A percentile compares a stretch with the other conserved stretches of the same genome.
Conservation (phyloP, 2,797 vertebrate genomes). For the Spinibarbus caldwelli region DNA sequence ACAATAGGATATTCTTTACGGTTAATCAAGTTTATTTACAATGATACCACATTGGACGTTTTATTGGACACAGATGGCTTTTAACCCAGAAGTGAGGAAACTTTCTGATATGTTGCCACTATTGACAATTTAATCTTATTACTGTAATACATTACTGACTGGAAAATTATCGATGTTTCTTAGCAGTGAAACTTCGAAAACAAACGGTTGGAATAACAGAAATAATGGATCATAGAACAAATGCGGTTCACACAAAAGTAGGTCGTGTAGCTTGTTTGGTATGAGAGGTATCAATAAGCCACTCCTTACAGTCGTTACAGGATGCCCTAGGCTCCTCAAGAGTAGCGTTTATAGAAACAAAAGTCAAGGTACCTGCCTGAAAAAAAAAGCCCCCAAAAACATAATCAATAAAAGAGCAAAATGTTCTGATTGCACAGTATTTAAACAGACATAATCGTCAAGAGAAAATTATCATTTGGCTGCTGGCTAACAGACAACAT, state of each 20-base stretch:
- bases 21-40: conserved; percentile 17
- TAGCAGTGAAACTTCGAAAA: not conserved
- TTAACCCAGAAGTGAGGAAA: not conserved
- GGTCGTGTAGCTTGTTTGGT: conserved; percentile 12
- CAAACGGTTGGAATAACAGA: not conserved
- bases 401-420: not conserved
- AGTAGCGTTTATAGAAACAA: not conserved
- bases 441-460: conserved; percentile 12
- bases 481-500: conserved; percentile 28
- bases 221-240: not conserved
- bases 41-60: not conserved
- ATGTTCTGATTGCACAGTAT: conserved; percentile 21
- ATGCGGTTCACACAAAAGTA: conserved; percentile 10
- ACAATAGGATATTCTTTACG: not conserved
- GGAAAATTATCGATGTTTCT: not conserved
- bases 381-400: not conserved
- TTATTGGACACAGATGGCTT: conserved; percentile 1
- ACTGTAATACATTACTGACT: not conserved
- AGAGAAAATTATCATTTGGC: conserved; percentile 19
- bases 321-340: not conserved
- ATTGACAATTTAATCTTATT: not conserved
- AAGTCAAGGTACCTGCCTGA: not conserved
- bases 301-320: conserved; percentile 17
- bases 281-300: conserved; percentile 16
- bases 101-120: conserved; percentile 5